Evolutionary conservation across 1,140 invertebrate species (phyloP), one percentile per base, ranked within the genome.

Genomic region (Helicorthomorpha holstii): DNA sequence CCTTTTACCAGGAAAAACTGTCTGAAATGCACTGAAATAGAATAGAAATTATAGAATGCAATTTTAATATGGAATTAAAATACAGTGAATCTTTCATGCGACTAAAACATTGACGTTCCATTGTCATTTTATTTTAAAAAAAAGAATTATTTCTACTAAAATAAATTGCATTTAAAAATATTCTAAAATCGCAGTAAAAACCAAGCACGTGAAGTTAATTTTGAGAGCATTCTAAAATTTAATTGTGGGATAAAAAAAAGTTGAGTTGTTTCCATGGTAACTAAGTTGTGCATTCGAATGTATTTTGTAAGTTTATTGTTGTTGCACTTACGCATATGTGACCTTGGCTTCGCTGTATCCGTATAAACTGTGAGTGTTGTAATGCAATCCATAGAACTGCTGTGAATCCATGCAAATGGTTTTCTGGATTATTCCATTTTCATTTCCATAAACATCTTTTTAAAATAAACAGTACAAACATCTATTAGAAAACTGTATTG

Each of bases 341-440:
- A 54, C 51, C 53, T 54, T 58, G 10, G 59, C 52, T 56, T 58
- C 43, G 25, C 51, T 45, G 54, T 57, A 65, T 1, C 68, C 70
- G 54, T 68, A 70, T 14, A 69, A 56, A 59, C 54, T 65, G 53
- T 70, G 68, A 23, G 64, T 57, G 55, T 70, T 61, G 55, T 69
- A 69, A 56, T 69, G 68, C 1, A 53, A 49, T 41, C 61, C 55
- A 49, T 51, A 10, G 27, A 49, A 24, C 25, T 68, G 60, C 1
- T 44, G 27, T 23, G 53, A 24, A 51, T 64, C 64, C 45, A 56
- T 55, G 46, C 65, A 66, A 21, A 67, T 41, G 3, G 64, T 66
- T 51, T 67, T 61, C 26, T 60, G 56, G 38, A 34, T 53, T 1
- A 66, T 49, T 7, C 67, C 60, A 46, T 64, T 58, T 0, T 73